phyloP scores from a whole-genome alignment of 2,888 invertebrate species.

The Glyphotaelius pellucidus region DNA sequence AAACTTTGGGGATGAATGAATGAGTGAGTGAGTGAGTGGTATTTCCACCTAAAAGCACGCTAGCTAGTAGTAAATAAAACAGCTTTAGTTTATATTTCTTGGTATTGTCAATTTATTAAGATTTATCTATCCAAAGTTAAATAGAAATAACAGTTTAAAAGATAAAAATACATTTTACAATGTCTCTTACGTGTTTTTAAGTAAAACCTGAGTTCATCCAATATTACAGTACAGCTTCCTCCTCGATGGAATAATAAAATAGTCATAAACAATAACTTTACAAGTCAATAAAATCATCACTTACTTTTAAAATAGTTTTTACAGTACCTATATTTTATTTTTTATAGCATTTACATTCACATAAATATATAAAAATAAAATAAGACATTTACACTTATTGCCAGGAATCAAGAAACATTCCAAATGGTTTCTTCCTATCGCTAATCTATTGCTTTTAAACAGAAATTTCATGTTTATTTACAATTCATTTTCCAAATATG shows the following conservation, averaged over 20 bases:
- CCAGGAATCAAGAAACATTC: slow-evolving; percentile 11
- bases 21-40: too few relatives aligned
- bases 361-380: slow-evolving; percentile 67
- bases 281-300: slow-evolving; percentile 64
- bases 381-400: slow-evolving; percentile 60
- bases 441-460: background rate
- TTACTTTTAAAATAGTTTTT: slow-evolving; percentile 53
- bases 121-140: slow-evolving; percentile 63
- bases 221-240: slow-evolving; percentile 46
- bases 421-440: slow-evolving; percentile 3
- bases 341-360: slow-evolving; percentile 66
- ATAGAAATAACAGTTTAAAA: slow-evolving; percentile 64
- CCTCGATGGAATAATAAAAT: slow-evolving; percentile 33
- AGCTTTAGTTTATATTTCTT: slow-evolving; percentile 58
- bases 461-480: background rate
- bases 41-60: too few relatives aligned
- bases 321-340: slow-evolving; percentile 65
- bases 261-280: slow-evolving; percentile 65
- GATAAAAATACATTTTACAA: slow-evolving; percentile 61
- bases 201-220: slow-evolving; percentile 47
- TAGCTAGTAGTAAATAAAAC: slow-evolving; percentile 39
- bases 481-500: slow-evolving; percentile 15
- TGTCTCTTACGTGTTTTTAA: slow-evolving; percentile 53
- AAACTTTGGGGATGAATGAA: too few relatives aligned
- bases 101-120: slow-evolving; percentile 66